Base-by-base conservation (phyloP, 2,797 vertebrate genomes). In the Amazona finschi region DNA sequence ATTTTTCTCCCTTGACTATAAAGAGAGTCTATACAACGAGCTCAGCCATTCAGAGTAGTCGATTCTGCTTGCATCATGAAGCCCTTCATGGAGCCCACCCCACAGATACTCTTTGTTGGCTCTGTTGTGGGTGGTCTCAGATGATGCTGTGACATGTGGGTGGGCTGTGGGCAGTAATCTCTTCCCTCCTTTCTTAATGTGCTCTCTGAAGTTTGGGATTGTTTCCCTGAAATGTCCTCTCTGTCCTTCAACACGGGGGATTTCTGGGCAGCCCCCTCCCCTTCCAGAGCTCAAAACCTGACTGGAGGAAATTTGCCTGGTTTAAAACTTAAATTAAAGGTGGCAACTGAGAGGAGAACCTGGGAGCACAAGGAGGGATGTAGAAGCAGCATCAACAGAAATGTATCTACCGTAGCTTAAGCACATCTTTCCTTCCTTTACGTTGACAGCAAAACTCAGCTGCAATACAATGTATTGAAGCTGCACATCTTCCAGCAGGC, bases 21-120 rank as follows among this genome's bases (percentile, higher is more conserved):
- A 95, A 93, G 88, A 80, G 77, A 95, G 91, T 85, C 93, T 92
- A 96, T 94, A 95, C 94, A 94, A 95, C 9, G 9, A 93, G 77
- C 73, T 93, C 87, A 95, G 64, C 76, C 94, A 90, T 43, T 90
- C 90, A 86, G 22, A 2, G 88, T 36, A 95, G 76, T 64, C 67
- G 86, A 50, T 79, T 72, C 83, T 72, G 83, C 77, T 95, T 62
- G 60, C 95, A 89, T 36, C 85, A 87, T 74, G 61, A 89, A 94
- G 64, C 85, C 91, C 88, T 91, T 87, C 60, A 64, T 66, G 60
- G 52, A 93, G 83, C 80, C 67, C 77, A 86, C 89, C 88, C 67
- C 83, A 76, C 24, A 73, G 70, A 84, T 94, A 62, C 18, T 43
- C 76, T 90, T 93, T 85, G 88, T 79, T 90, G 88, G 64, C 50